A percentile compares a stretch with the other conserved stretches of the same genome.
These are phyloP conservation scores for Sylvietta virens DNA, from an alignment of 2,113 vertebrate genomes.

Conservation along the genomic window DNA sequence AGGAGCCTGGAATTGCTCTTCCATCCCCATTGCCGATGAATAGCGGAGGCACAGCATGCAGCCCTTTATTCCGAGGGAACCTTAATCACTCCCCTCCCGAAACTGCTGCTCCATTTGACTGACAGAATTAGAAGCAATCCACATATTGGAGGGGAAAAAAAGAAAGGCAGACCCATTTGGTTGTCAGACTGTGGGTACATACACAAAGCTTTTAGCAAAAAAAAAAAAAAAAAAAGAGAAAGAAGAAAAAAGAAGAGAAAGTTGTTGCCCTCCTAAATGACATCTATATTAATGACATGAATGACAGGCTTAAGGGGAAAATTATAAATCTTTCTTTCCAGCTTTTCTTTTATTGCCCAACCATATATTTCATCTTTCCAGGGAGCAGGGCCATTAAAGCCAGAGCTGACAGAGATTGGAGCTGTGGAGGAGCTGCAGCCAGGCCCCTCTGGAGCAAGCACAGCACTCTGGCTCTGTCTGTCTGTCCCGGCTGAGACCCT, in stretches of 20 bases:
- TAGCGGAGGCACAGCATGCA: not conserved
- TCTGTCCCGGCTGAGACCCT: rapidly evolving
- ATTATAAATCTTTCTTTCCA: conserved; percentile 37
- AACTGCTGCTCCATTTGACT: conserved; percentile 13
- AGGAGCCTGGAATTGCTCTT: not conserved
- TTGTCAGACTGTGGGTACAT: conserved; percentile 26
- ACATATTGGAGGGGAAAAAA: conserved; percentile 10
- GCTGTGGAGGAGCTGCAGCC: not conserved
- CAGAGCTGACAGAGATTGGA: not conserved
- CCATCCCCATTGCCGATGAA: not conserved
- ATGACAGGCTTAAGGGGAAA: conserved; percentile 47
- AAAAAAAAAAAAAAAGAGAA: not conserved
- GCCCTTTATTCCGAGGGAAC: not conserved
- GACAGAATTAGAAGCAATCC: conserved; percentile 48
- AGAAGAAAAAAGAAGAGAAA: conserved; percentile 21
- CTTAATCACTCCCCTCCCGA: conserved; percentile 28
- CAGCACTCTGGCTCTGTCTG: not conserved
- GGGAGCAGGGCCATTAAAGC: not conserved
- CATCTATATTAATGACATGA: conserved; percentile 51
- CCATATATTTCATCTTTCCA: not conserved
- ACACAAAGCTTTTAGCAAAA: conserved; percentile 1
- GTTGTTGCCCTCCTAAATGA: conserved; percentile 39
- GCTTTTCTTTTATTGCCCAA: conserved; percentile 22
- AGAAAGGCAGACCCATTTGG: conserved; percentile 44
- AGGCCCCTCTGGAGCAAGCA: not conserved